phyloP scores from a whole-genome alignment of 2,888 invertebrate species.

The Unio delphinus region DNA sequence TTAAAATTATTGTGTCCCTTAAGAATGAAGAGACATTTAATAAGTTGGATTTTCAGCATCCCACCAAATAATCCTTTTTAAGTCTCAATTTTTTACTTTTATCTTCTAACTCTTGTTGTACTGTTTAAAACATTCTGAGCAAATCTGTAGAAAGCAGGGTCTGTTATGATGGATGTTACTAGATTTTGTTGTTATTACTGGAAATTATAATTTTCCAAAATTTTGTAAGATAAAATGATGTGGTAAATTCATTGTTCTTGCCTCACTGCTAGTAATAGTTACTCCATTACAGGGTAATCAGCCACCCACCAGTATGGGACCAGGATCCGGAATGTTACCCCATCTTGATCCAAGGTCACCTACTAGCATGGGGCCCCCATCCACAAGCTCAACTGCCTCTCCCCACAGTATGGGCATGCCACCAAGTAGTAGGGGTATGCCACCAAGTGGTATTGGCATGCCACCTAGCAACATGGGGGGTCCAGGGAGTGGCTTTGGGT shows the following conservation, averaged over 20 bases:
- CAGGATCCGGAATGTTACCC: not conserved
- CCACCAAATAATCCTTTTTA: too few relatives aligned
- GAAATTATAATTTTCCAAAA: conserved; percentile 2
- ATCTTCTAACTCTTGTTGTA: too few relatives aligned
- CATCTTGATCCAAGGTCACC: conserved; percentile 3
- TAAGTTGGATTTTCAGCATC: too few relatives aligned
- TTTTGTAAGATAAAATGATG: conserved; percentile 1
- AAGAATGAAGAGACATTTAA: too few relatives aligned
- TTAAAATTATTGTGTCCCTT: too few relatives aligned
- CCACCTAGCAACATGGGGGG: not conserved
- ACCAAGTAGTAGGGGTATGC: conserved; percentile 11
- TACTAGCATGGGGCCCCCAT: conserved; percentile 16
- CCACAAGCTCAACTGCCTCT: conserved; percentile 18
- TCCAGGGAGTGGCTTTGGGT: conserved; percentile 1
- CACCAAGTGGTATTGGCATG: conserved; percentile 7
- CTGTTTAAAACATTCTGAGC: too few relatives aligned
- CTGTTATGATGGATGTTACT: not conserved
- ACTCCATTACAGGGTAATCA: conserved; percentile 4
- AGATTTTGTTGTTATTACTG: conserved; percentile 8
- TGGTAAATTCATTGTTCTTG: not conserved
- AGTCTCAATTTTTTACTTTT: too few relatives aligned
- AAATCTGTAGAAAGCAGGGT: not conserved
- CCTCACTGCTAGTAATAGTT: conserved; percentile 9
- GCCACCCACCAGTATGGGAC: conserved; percentile 9
- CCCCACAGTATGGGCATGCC: conserved; percentile 11